phyloP scores from a whole-genome alignment of 2,113 vertebrate genomes.

The Dermatemys mawii region DNA sequence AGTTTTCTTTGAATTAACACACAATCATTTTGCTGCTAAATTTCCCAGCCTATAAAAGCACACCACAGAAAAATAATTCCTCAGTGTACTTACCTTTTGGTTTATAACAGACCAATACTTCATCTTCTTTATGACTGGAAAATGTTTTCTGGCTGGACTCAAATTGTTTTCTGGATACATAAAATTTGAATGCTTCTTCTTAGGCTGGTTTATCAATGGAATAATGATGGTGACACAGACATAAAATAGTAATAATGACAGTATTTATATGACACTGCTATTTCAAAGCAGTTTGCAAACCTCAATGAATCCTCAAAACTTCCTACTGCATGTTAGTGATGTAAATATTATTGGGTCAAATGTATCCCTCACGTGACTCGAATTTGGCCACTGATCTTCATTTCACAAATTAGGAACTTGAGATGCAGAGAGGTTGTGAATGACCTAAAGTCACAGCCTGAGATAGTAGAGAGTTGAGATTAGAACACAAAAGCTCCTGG shows the following conservation, averaged over 20 bases:
- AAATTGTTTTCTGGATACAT: constrained; percentile 10
- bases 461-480: not conserved
- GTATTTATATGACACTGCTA: not conserved
- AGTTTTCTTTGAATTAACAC: not conserved
- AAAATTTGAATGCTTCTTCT: not conserved
- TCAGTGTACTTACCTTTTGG: not conserved
- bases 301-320: not conserved
- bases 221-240: constrained; percentile 18
- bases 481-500: not conserved
- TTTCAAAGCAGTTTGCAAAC: not conserved
- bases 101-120: not conserved
- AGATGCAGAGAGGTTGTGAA: not conserved
- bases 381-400: not conserved
- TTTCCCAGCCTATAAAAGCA: not conserved
- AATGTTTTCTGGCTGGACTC: not conserved
- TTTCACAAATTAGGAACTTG: not conserved
- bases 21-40: not conserved
- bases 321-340: not conserved
- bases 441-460: not conserved
- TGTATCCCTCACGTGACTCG: not conserved
- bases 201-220: constrained; percentile 17
- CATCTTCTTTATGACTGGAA: not conserved
- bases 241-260: not conserved
- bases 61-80: not conserved
- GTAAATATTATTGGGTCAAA: not conserved